Base-by-base conservation (phyloP, 2,888 invertebrate genomes). In the Cephalotes varians region DNA sequence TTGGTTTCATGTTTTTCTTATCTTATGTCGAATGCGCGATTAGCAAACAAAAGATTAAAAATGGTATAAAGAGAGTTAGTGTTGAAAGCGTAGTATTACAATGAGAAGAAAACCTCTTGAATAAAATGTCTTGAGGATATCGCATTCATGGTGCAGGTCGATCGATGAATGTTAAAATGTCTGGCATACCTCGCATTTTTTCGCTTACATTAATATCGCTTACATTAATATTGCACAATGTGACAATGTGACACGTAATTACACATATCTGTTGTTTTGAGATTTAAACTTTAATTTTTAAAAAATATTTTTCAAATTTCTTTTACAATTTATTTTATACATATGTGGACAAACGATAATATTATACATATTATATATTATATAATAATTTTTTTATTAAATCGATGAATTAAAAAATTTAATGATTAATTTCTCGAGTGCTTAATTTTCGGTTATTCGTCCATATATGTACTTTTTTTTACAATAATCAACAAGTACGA, bases 21-120 rank as follows among this genome's bases (percentile, higher is more conserved):
- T 76, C 64, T 51, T 2, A 12, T 18, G 9, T 28, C 9, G n/a
- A 12, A 54, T 76, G 15, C 9, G 2, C 5, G 12, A 18, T 51
- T n/a, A 7, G 25, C 25, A 76, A 64, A 76, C 28, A 28, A 28
- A 76, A 51, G 64, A 76, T 76, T 64, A 64, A 64, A 76, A 62
- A 10, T 58, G 5, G 2, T 1, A 34, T 47, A 18, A 37, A 56
- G 28, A 31, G n/a, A 28, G 44, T 3, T 37, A 72, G 5, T 1
- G 21, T 56, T n/a, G n/a, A 58, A 44, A 72, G 15, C 7, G 12
- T 18, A 72, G 72, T 44, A 15, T 73, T n/a, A n/a, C 44, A 73
- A 40, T 4, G 58, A 25, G 15, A 10, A 58, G n/a, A 40, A 28
- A 72, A 18, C 15, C 1, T 9, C n/a, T n/a, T n/a, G n/a, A n/a